Evolutionary conservation across 1,140 invertebrate genomes (phyloP), one percentile per base, ranked within the genome.

Genomic region (Battus philenor): DNA sequence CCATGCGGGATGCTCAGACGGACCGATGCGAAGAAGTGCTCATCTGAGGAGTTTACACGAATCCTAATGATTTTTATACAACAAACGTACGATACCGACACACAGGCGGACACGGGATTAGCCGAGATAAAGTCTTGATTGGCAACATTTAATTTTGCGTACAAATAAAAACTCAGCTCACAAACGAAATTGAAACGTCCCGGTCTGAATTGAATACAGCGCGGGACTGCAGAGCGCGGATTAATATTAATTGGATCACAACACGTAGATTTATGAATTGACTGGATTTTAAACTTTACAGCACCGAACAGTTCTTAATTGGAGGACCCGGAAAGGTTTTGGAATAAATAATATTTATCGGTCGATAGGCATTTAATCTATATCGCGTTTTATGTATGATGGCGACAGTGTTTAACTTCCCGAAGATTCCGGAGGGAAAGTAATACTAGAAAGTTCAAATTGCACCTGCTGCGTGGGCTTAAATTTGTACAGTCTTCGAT

Each of bases 201-300:
- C 56, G 56, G 58, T 73, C 59, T 62, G 62, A 63, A 79, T 69
- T 68, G 69, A 69, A 73, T 61, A 57, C 54, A 45, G 68, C 58
- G 56, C 58, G 59, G 66, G 33, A 27, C 47, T 45, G 59, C 46
- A 45, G 41, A 50, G 50, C 43, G 54, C 47, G 69, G 69, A 77
- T 77, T 74, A 71, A 75, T 77, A 67, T 74, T 73, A 77, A 80
- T 76, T 80, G 68, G 66, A 77, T 71, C 60, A 68, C 63, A 74
- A 47, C 63, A 64, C 56, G 59, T 54, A 60, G 34, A 68, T 68
- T 62, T 69, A 66, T 70, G 54, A 63, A 67, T 68, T 56, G 56
- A 62, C 52, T 44, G 52, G 57, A 63, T 66, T 69, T 59, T 54
- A 66, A 66, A 59, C 32, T 47, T 44, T 49, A 43, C 50, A 33